Evolutionary conservation across 2,888 invertebrate genomes (phyloP), one percentile per base, ranked within the genome.

Genomic region (Prenolepis imparis): DNA sequence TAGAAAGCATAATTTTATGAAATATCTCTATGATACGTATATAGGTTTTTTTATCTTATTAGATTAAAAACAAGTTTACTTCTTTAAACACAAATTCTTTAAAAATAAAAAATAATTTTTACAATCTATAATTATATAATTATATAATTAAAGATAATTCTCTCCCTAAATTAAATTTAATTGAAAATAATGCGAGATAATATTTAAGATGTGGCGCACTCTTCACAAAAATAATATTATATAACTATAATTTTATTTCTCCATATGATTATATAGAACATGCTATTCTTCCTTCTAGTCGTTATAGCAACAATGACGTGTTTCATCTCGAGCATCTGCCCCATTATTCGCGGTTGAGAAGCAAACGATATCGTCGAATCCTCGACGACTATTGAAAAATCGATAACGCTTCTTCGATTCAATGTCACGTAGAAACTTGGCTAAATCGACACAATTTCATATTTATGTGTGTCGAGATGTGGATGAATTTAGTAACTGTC

Each of bases 301-400:
- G 18, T 36, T 55, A 52, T 11, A 2, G 18, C 9, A 15, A 61
- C 74, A 63, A 48, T 63, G 74, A 48, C 21, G 44, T 32, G 74
- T 74, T 74, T 74, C 18, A 74, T 44, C 28, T 63, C 32, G 44
- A 44, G n/a, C 44, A 15, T 74, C 63, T 63, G 61, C 15, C 63
- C 74, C 32, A 48, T 74, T 74, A 61, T 74, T 63, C 0, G 21
- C 32, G 32, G 32, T n/a, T 63, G 21, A 44, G 61, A 61, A 44
- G n/a, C 15, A 28, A 21, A 28, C 18, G 28, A 28, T 12, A 28
- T 28, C 39, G 59, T 28, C 21, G 44, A 74, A 63, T 44, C 9
- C n/a, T 44, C 41, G 21, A 61, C 9, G 41, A 48, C 9, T 74
- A 61, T 74, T 32, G 44, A 73, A 73, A 73, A 59, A 41, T 73